Evolutionary conservation across 2,797 vertebrate species (phyloP).

Genomic region (Pseudocheirus occidentalis): DNA sequence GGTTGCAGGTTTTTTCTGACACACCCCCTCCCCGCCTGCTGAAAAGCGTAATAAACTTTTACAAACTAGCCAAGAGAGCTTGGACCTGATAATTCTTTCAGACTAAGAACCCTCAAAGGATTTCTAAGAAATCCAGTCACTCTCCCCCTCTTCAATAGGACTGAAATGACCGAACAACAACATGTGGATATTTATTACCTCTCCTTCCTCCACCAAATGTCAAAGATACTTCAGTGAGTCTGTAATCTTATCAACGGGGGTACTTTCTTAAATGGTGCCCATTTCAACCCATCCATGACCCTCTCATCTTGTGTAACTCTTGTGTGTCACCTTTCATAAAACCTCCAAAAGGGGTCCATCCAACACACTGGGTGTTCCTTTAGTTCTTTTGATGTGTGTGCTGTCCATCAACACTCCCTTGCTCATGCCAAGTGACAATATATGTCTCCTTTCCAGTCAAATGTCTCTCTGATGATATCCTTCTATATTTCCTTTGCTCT

Average conservation of each 20-base stretch:
- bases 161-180: background rate
- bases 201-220: background rate
- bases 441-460: background rate
- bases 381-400: background rate
- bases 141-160: too few species aligned
- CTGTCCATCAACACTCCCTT: background rate
- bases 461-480: background rate
- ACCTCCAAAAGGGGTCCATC: background rate
- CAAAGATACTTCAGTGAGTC: background rate
- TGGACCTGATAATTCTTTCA: too few species aligned
- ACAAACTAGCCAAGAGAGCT: too few species aligned
- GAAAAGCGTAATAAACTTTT: too few species aligned
- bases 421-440: background rate
- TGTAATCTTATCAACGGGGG: background rate
- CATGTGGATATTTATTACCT: background rate
- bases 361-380: background rate
- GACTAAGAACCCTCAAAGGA: too few species aligned
- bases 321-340: background rate
- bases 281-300: background rate
- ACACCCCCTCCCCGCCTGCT: too few species aligned
- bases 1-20: too few species aligned
- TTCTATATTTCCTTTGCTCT: background rate
- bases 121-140: too few species aligned
- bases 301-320: background rate
- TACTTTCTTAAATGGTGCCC: background rate